Percentiles rank a stretch among this genome's conserved stretches.
These are phyloP conservation scores for Solea solea DNA, from an alignment of 2,113 vertebrate species.

Conservation along the genomic window DNA sequence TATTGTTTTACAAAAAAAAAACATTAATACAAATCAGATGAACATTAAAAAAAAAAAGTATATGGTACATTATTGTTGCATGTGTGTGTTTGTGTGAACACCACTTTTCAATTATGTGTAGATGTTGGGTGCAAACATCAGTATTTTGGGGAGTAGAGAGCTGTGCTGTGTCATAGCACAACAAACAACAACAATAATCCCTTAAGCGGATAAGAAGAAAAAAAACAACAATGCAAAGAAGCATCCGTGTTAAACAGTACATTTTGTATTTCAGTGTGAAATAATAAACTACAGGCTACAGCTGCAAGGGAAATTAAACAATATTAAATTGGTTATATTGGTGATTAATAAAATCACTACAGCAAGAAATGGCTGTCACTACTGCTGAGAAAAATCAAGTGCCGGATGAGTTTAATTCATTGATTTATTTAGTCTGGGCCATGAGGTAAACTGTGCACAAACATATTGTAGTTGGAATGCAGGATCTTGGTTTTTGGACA, in stretches of 20 bases:
- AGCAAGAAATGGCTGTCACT: no score
- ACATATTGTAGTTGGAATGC: no score
- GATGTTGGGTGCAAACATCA: constrained; percentile 1
- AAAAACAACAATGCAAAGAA: constrained; percentile 7
- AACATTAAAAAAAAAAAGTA: neutral
- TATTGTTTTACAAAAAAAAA: neutral
- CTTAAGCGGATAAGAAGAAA: constrained; percentile 11
- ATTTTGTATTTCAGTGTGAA: neutral
- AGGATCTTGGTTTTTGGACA: no score
- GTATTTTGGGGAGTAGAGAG: neutral
- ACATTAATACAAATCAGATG: neutral
- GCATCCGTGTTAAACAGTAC: constrained; percentile 13
- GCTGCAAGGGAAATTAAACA: neutral
- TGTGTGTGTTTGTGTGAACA: constrained; percentile 1
- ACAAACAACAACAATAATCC: constrained; percentile 2
- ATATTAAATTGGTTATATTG: no score
- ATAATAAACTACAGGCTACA: constrained; percentile 4
- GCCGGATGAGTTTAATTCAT: no score
- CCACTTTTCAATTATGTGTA: constrained; percentile 3
- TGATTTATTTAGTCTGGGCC: no score
- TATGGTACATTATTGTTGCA: neutral
- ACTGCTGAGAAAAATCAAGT: no score
- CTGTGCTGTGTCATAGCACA: neutral
- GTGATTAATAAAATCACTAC: no score
- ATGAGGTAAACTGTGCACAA: no score